Evolutionary conservation across 2,113 vertebrate species (phyloP).

Genomic region (Hypanus sabinus): DNA sequence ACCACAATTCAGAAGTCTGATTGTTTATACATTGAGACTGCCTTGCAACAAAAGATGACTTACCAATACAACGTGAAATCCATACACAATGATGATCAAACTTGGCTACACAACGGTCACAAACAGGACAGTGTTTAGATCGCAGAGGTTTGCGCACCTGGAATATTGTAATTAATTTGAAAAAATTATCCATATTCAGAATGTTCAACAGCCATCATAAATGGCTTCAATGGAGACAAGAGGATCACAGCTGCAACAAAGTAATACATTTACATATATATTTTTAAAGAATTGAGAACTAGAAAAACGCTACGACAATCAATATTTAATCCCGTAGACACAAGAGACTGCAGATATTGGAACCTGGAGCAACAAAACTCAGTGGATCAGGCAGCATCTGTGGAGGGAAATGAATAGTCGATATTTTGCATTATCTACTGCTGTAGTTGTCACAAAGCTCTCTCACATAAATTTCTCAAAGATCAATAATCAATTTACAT

Average conservation of each 20-base stretch:
- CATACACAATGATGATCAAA: conserved; percentile 88
- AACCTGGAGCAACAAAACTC: too few relatives aligned
- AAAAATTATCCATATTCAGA: background rate
- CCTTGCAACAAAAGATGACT: conserved; percentile 30
- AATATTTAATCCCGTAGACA: too few relatives aligned
- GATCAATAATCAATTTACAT: background rate
- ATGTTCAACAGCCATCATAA: background rate
- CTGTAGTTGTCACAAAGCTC: background rate
- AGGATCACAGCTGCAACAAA: background rate
- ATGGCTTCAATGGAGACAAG: background rate
- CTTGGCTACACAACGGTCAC: conserved; percentile 77
- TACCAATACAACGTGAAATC: conserved; percentile 81
- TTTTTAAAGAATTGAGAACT: background rate
- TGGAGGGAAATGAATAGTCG: too few relatives aligned
- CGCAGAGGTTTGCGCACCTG: conserved; percentile 83
- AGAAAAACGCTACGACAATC: background rate
- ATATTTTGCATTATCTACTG: too few relatives aligned
- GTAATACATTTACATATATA: background rate
- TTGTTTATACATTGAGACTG: background rate
- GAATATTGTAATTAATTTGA: background rate
- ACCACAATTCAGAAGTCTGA: background rate
- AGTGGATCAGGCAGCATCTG: too few relatives aligned
- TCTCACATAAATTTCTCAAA: background rate
- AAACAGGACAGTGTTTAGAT: conserved; percentile 72
- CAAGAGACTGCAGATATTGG: too few relatives aligned